Percentiles rank a stretch among this genome's conserved stretches.
Evolutionary conservation across 2,113 vertebrate genomes (phyloP).

Genomic region (Nerophis lumbriciformis): DNA sequence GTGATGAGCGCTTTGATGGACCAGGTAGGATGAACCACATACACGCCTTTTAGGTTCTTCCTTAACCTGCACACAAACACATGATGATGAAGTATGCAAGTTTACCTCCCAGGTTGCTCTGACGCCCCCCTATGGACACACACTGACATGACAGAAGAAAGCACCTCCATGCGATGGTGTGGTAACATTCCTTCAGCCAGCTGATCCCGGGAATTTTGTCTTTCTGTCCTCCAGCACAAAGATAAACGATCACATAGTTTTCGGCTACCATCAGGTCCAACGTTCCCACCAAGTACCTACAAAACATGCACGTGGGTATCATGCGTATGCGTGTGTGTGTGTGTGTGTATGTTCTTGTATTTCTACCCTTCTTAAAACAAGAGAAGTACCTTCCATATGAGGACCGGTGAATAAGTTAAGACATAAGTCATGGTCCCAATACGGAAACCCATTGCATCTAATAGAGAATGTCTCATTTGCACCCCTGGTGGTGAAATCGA

Average conservation of each 20-base stretch:
- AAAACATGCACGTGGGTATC: not conserved
- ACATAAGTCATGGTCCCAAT: no score
- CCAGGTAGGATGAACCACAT: conserved; percentile 80
- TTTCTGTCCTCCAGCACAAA: conserved; percentile 71
- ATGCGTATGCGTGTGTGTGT: not conserved
- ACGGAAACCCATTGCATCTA: no score
- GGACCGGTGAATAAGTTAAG: no score
- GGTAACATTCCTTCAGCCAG: conserved; percentile 79
- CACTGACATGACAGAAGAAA: not conserved
- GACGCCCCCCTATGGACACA: not conserved
- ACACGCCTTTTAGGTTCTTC: conserved; percentile 77
- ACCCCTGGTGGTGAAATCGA: no score
- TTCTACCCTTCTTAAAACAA: no score
- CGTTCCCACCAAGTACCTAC: conserved; percentile 76
- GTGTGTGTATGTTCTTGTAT: not conserved
- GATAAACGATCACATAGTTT: conserved; percentile 76
- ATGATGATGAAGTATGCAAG: not conserved
- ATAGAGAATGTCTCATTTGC: no score
- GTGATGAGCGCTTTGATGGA: conserved; percentile 76
- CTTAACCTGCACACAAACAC: conserved; percentile 64
- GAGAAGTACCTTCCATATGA: no score
- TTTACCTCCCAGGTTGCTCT: not conserved
- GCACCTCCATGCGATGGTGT: conserved; percentile 60
- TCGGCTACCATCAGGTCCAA: conserved; percentile 78
- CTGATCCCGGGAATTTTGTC: conserved; percentile 71